Base-by-base conservation (phyloP, 2,113 vertebrate genomes). In the Chitala chitala region DNA sequence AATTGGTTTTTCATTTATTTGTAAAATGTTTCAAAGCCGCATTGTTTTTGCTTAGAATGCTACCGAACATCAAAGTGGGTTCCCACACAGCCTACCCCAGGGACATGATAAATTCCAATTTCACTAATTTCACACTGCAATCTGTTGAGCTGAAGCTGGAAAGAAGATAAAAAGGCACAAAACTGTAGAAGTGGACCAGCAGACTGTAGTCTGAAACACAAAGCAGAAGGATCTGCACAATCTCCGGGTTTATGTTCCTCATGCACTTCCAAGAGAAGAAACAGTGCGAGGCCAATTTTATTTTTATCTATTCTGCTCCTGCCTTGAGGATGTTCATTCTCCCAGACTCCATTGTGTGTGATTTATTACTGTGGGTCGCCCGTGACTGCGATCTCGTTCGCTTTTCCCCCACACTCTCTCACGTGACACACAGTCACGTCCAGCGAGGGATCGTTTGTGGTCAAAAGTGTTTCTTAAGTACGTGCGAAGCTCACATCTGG, bases 401-500 rank as follows among this genome's bases (percentile, higher is more conserved):
- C 17, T 24, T n/a, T n/a, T 66, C 46, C 15, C 33, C 71, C 54
- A 24, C 20, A 4, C 22, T 5, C n/a, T 22, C 55, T 22, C 55
- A 5, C n/a, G 29, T 6, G 26, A 44, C 31, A 15, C 54, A 33
- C 42, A n/a, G 7, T 29, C 7, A 22, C 29, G 9, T 4, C 64
- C 64, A 46, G 48, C 48, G 22, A 46, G 20, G 1, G 64, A 44
- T 17, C 17, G 1, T 2, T 20, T 38, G 42, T 36, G 69, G 31
- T 81, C 74, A 83, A 77, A 78, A 50, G 53, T 74, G 70, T 55
- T 74, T 73, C 72, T 77, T 78, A 68, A 79, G 75, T 66, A 81
- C 50, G 64, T 77, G 75, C 79, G 75, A 72, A 65, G 50, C 73
- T 73, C 70, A 85, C 83, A 87, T 86, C 82, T 87, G 86, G 78